These are phyloP conservation scores for Phylloscopus trochiloides DNA, from an alignment of 2,113 vertebrate genomes.

Conservation along the genomic window DNA sequence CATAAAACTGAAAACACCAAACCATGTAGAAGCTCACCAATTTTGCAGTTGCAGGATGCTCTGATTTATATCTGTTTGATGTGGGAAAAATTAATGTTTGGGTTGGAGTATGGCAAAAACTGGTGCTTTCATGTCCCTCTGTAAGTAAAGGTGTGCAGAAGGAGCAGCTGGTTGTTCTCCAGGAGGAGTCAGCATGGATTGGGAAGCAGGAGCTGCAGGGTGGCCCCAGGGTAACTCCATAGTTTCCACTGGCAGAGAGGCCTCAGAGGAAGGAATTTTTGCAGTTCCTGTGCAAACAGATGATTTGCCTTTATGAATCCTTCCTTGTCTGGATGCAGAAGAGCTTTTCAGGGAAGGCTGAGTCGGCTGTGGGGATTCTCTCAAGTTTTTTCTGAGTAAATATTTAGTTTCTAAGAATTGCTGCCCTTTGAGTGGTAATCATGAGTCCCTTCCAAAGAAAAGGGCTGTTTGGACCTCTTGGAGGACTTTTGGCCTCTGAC, in stretches of 20 bases:
- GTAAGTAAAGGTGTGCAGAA: accelerated
- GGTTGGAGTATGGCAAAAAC: not conserved
- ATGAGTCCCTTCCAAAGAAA: not conserved
- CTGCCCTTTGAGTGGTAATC: not conserved
- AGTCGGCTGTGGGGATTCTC: not conserved
- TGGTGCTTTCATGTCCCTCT: accelerated
- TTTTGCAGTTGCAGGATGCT: not conserved
- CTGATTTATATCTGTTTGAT: not conserved
- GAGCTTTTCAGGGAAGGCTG: not conserved
- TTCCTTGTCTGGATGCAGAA: not conserved
- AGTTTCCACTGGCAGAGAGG: accelerated
- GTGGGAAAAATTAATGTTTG: not conserved
- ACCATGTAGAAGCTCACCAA: accelerated
- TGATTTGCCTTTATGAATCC: not conserved
- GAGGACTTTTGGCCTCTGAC: not conserved
- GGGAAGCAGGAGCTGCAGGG: not conserved
- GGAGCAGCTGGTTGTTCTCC: not conserved
- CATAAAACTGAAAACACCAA: accelerated
- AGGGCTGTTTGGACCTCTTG: not conserved
- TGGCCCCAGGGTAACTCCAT: accelerated
- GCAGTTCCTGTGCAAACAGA: not conserved
- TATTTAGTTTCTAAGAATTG: not conserved
- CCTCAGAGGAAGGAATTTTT: not conserved
- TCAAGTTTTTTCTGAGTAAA: not conserved
- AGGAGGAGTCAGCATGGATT: accelerated